Percentiles rank a stretch among this genome's conserved stretches.
Conservation (phyloP, 1,140 invertebrate genomes). For the Teleogryllus occipitalis region DNA sequence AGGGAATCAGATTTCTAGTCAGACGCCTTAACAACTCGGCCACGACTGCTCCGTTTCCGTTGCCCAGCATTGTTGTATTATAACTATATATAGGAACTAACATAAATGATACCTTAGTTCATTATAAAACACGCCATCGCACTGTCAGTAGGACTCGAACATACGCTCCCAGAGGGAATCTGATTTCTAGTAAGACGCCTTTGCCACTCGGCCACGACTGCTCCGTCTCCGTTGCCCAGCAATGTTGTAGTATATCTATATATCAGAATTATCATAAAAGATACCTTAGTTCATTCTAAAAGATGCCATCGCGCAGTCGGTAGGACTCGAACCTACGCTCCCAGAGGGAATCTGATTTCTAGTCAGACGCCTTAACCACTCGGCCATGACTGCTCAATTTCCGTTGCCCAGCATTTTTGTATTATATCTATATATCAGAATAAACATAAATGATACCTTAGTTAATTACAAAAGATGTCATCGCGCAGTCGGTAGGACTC, state of each 20-base stretch:
- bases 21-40: conserved; percentile 79
- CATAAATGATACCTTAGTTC: too few relatives aligned
- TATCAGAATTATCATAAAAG: too few relatives aligned
- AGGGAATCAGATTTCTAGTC: conserved; percentile 79
- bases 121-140: too few relatives aligned
- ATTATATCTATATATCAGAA: too few relatives aligned
- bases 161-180: conserved; percentile 77
- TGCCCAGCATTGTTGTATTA: too few relatives aligned
- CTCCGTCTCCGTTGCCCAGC: conserved; percentile 25
- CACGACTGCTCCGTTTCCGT: conserved; percentile 72
- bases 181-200: conserved; percentile 79
- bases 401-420: too few relatives aligned
- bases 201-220: conserved; percentile 77
- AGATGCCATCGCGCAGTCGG: conserved; percentile 55
- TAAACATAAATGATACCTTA: too few relatives aligned
- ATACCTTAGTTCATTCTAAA: too few relatives aligned
- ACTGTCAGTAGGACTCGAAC: conserved; percentile 80
- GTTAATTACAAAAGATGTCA: too few relatives aligned
- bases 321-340: conserved; percentile 80
- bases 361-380: conserved; percentile 81
- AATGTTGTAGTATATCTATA: too few relatives aligned
- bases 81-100: too few relatives aligned
- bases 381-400: conserved; percentile 60
- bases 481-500: too few relatives aligned
- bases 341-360: conserved; percentile 78